Percentiles rank a stretch among this genome's conserved stretches.
Evolutionary conservation across 2,113 vertebrate species (phyloP).

Genomic region (Lophura nycthemera): DNA sequence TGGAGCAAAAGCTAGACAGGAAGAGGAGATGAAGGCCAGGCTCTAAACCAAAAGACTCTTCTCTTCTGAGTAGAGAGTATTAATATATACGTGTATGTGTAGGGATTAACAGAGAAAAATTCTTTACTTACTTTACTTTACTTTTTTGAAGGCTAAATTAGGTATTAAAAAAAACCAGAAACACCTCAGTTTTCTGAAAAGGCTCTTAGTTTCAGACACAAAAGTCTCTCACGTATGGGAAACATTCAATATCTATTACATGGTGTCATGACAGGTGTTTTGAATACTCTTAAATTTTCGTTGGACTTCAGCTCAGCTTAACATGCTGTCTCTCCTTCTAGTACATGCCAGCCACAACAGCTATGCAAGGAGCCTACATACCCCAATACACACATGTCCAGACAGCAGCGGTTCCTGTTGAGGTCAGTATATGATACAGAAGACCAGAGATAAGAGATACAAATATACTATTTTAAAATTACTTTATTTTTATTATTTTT

Average conservation of each 20-base stretch:
- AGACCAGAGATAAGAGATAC: not conserved
- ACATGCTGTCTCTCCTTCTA: slow-evolving; percentile 69
- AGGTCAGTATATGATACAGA: slow-evolving; percentile 81
- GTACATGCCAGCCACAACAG: slow-evolving; percentile 93
- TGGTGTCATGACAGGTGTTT: not conserved
- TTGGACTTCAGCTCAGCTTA: not conserved
- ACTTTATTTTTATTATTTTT: not conserved
- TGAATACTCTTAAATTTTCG: not conserved
- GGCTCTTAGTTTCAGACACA: not conserved
- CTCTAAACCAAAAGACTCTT: not conserved
- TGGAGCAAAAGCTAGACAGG: not conserved
- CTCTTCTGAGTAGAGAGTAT: not conserved
- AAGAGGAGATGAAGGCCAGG: not conserved
- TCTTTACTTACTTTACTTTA: not conserved
- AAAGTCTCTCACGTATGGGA: not conserved
- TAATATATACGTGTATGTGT: not conserved
- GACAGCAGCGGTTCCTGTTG: slow-evolving; percentile 87
- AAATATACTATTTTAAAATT: not conserved
- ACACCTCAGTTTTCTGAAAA: not conserved
- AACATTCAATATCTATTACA: not conserved
- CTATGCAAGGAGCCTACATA: slow-evolving; percentile 95
- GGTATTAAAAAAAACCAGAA: not conserved
- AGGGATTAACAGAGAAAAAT: not conserved
- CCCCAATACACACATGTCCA: slow-evolving; percentile 94
- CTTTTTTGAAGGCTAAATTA: not conserved